A percentile compares a stretch with the other conserved stretches of the same genome.
Evolutionary conservation across 2,888 invertebrate species (phyloP).

Genomic region (Venustoraphidia nigricollis): DNA sequence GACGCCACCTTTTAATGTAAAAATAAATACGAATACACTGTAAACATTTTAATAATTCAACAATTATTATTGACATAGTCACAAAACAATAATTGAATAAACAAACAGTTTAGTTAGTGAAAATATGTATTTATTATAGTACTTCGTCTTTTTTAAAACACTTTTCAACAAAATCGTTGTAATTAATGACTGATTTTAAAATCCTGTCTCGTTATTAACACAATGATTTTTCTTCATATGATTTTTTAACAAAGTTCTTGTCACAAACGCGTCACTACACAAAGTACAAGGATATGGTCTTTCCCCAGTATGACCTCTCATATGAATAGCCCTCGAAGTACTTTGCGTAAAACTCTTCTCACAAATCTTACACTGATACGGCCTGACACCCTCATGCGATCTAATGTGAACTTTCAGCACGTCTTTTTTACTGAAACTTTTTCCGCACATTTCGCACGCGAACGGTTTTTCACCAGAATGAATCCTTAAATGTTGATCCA

Average conservation of each 20-base stretch:
- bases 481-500: neutral
- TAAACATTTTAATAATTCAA: too few species aligned
- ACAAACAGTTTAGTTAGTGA: too few species aligned
- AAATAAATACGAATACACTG: too few species aligned
- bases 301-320: slow-evolving; percentile 16
- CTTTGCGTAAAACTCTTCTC: slow-evolving; percentile 12
- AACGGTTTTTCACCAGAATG: neutral
- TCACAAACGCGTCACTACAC: slow-evolving; percentile 8
- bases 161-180: too few species aligned
- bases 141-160: too few species aligned
- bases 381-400: neutral
- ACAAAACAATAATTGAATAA: too few species aligned
- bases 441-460: neutral
- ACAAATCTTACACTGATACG: too few species aligned
- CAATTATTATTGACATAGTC: too few species aligned
- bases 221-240: slow-evolving; percentile 3
- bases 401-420: too few species aligned
- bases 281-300: slow-evolving; percentile 16
- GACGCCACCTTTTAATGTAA: too few species aligned
- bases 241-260: slow-evolving; percentile 4
- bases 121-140: too few species aligned
- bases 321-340: slow-evolving; percentile 11
- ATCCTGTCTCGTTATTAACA: neutral
- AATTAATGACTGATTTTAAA: too few species aligned
- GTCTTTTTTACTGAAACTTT: neutral